Evolutionary conservation across 2,797 vertebrate species (phyloP).

Genomic region (Hipposideros larvatus): DNA sequence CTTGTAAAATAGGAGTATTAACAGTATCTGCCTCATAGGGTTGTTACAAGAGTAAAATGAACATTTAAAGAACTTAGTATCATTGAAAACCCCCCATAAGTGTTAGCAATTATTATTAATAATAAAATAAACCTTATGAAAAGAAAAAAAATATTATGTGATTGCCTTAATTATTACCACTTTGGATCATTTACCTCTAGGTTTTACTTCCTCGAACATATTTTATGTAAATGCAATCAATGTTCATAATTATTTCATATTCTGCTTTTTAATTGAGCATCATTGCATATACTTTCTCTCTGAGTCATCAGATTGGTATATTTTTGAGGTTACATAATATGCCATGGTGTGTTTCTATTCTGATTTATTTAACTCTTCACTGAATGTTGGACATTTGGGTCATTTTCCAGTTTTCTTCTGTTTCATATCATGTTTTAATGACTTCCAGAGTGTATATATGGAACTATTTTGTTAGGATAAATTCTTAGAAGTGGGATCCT

Average conservation of each 20-base stretch:
- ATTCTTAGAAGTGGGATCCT: background rate
- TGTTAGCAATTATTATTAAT: background rate
- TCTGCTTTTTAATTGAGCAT: background rate
- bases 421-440: background rate
- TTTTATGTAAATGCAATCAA: background rate
- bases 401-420: background rate
- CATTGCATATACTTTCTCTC: background rate
- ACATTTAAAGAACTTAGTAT: background rate
- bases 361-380: background rate
- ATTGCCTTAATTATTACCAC: background rate
- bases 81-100: background rate
- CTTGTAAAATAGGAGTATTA: background rate
- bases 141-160: background rate
- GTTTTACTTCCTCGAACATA: constrained; percentile 18
- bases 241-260: background rate
- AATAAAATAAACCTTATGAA: background rate
- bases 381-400: background rate
- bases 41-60: background rate
- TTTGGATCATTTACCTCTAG: background rate
- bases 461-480: background rate
- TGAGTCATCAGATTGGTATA: background rate
- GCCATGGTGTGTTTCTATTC: background rate
- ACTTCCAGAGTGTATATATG: background rate
- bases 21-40: background rate
- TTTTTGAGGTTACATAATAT: background rate